phyloP scores from a whole-genome alignment of 2,797 vertebrate genomes.

The Acanthurus tractus region DNA sequence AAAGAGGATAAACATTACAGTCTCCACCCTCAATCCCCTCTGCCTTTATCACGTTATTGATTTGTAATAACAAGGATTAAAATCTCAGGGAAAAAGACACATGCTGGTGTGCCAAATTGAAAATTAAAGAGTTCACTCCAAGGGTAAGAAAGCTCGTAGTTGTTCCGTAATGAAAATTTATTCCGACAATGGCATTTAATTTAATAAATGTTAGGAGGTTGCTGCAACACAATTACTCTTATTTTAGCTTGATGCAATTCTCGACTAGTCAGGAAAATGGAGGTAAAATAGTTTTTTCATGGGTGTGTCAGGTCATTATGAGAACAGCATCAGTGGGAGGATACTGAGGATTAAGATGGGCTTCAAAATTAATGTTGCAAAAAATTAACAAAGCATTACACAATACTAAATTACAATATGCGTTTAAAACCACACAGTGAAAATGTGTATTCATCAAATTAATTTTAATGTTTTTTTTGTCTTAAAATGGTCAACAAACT shows the following conservation, averaged over 20 bases:
- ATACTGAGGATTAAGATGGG: background rate
- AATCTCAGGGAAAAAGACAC: constrained; percentile 16
- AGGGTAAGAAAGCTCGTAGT: constrained; percentile 29
- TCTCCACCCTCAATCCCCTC: background rate
- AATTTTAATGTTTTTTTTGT: background rate
- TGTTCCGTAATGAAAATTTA: constrained; percentile 56
- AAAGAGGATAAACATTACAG: constrained; percentile 36
- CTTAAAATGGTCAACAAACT: background rate
- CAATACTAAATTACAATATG: background rate
- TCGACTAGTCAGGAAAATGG: constrained; percentile 30
- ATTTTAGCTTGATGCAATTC: constrained; percentile 20
- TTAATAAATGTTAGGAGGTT: constrained; percentile 58
- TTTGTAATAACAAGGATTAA: constrained; percentile 34
- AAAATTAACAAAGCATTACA: too few species aligned
- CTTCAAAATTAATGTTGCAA: too few species aligned
- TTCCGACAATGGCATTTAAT: constrained; percentile 17
- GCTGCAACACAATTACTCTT: constrained; percentile 57
- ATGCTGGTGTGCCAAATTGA: constrained; percentile 27
- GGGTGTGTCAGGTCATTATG: constrained; percentile 6
- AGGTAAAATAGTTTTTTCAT: constrained; percentile 49
- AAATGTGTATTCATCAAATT: background rate
- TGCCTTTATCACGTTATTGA: constrained; percentile 49
- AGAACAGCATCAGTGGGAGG: constrained; percentile 18
- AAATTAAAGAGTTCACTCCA: constrained; percentile 51
- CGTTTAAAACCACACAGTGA: background rate